Evolutionary conservation across 2,888 invertebrate species (phyloP).

Genomic region (Hanleya hanleyi): DNA sequence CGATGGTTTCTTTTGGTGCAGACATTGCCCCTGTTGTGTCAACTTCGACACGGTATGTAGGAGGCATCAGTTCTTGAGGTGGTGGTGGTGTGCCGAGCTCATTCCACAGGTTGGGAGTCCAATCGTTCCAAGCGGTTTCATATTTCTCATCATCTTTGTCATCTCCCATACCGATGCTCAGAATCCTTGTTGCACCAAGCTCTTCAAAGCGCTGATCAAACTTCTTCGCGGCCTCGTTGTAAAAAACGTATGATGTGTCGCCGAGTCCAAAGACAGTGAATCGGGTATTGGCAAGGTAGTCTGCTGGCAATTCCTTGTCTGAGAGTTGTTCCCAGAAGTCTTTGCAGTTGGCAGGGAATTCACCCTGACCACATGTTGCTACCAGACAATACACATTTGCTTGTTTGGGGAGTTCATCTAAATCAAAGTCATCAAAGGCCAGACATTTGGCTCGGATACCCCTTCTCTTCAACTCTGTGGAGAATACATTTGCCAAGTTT

Average conservation of each 20-base stretch:
- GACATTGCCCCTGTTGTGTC: constrained; percentile 16
- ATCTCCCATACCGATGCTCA: constrained; percentile 35
- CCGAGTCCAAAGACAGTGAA: constrained; percentile 38
- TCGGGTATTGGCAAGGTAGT: constrained; percentile 35
- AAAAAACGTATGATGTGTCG: constrained; percentile 39
- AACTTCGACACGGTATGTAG: constrained; percentile 28
- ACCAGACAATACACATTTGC: constrained; percentile 34
- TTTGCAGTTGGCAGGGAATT: constrained; percentile 39
- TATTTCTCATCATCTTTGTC: constrained; percentile 36
- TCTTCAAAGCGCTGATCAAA: constrained; percentile 35
- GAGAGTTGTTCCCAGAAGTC: constrained; percentile 33
- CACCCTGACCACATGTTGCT: constrained; percentile 43
- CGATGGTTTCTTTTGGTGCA: constrained; percentile 28
- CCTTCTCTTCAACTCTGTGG: constrained; percentile 35
- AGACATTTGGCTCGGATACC: constrained; percentile 33
- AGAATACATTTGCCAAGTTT: constrained; percentile 31
- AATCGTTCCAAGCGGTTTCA: constrained; percentile 39
- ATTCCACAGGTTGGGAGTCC: constrained; percentile 42
- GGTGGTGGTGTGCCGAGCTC: constrained; percentile 41
- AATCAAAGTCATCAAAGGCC: constrained; percentile 41
- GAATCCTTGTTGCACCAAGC: constrained; percentile 29
- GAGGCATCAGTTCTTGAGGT: constrained; percentile 33
- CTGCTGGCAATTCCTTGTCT: constrained; percentile 30
- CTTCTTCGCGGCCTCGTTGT: constrained; percentile 37
- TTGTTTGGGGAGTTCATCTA: constrained; percentile 38